phyloP scores from a whole-genome alignment of 2,113 vertebrate genomes.

The Cheirogaleus medius region DNA sequence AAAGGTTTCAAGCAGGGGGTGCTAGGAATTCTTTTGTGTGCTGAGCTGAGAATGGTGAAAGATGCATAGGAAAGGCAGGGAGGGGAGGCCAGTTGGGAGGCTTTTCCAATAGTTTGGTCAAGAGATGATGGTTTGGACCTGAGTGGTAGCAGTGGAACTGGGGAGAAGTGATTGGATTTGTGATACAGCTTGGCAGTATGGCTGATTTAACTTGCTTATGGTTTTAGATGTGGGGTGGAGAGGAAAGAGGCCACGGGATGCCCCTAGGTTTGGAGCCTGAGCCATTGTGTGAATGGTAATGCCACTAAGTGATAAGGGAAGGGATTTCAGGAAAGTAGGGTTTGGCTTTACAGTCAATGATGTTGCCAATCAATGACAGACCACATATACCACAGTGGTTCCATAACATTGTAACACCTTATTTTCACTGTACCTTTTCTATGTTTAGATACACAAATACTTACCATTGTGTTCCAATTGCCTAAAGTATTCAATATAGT shows the following conservation, averaged over 20 bases:
- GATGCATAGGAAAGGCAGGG: no score
- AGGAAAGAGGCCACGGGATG: not conserved
- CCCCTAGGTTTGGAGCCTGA: not conserved
- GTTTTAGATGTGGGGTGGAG: not conserved
- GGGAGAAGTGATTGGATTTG: not conserved
- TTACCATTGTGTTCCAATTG: not conserved
- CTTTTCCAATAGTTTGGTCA: not conserved
- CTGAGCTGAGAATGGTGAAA: not conserved
- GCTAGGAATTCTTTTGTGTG: not conserved
- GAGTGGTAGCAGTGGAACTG: not conserved
- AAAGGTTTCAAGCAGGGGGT: not conserved
- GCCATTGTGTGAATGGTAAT: not conserved
- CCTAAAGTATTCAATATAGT: not conserved
- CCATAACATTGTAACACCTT: no score
- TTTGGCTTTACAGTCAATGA: not conserved
- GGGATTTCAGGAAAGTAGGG: not conserved
- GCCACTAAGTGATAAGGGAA: not conserved
- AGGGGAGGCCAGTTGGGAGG: not conserved
- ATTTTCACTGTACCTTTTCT: not conserved
- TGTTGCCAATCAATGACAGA: no score
- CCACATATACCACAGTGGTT: no score
- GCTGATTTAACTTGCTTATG: not conserved
- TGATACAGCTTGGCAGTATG: not conserved
- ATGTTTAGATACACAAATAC: not conserved
- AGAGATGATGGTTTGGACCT: not conserved